A percentile compares a stretch with the other conserved stretches of the same genome.
phyloP scores from a whole-genome alignment of 2,113 vertebrate genomes.

The Brienomyrus longianalis region DNA sequence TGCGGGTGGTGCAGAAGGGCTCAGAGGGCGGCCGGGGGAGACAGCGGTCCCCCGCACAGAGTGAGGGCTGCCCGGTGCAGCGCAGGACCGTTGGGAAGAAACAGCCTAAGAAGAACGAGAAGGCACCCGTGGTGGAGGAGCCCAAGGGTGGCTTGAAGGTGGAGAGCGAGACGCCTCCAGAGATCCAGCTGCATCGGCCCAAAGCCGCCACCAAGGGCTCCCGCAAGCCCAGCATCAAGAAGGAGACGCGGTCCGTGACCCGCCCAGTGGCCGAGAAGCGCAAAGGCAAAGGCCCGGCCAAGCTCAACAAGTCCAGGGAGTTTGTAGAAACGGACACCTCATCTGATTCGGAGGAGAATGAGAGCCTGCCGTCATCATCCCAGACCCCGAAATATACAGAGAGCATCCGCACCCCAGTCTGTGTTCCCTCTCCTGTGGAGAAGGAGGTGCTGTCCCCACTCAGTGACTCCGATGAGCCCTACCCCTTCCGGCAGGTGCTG shows the following conservation, averaged over 20 bases:
- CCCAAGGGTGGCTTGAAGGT: constrained; percentile 85
- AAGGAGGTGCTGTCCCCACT: constrained; percentile 91
- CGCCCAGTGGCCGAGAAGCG: constrained; percentile 77
- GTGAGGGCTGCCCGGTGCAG: constrained; percentile 66
- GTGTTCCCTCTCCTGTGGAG: constrained; percentile 93
- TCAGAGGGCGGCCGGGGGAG: constrained; percentile 77
- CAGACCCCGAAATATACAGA: constrained; percentile 93
- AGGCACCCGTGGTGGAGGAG: constrained; percentile 76
- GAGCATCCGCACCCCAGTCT: constrained; percentile 83
- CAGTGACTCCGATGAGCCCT: constrained; percentile 87
- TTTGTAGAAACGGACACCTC: constrained; percentile 92
- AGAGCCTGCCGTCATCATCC: constrained; percentile 88
- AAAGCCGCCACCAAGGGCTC: constrained; percentile 87
- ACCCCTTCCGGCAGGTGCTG: constrained; percentile 62
- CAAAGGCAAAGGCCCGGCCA: constrained; percentile 77
- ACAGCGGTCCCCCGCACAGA: constrained; percentile 91
- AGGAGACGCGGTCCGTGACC: constrained; percentile 84
- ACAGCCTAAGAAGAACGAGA: constrained; percentile 92
- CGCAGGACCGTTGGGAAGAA: constrained; percentile 87
- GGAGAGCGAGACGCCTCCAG: constrained; percentile 75
- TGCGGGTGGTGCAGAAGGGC: constrained; percentile 79
- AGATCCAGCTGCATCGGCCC: constrained; percentile 56
- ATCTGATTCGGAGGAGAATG: constrained; percentile 93
- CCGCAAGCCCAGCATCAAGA: constrained; percentile 88
- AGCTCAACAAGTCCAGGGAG: constrained; percentile 88